Evolutionary conservation across 2,113 vertebrate species (phyloP), one percentile per base, ranked within the genome.

Genomic region (Motacilla alba): DNA sequence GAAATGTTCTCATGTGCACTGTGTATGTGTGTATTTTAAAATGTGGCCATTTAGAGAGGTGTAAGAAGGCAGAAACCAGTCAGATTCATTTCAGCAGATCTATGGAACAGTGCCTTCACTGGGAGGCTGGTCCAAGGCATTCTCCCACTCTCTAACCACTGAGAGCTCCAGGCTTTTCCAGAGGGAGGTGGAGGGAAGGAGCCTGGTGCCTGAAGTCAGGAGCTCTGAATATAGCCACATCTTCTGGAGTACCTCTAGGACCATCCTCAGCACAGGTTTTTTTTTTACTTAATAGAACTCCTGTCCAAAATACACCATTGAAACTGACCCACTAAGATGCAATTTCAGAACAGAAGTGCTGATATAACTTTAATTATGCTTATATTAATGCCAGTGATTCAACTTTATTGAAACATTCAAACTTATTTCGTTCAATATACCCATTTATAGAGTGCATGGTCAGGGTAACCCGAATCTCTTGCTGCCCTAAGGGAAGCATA

Each of bases 1-100:
- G 77, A 81, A 78, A 82, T 89, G 69, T 92, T 92, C 74, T 92
- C 11, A 7, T 91, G 73, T 75, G 73, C 3, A 0, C 87, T 74
- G 9, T 93, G 58, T 81, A 41, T 87, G 66, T 63, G 30, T 41
- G 30, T 52, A 63, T 94, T 93, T 94, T 56, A 64, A 94, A 93
- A 87, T 89, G 80, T 82, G 52, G 76, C 68, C 73, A 33, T 94
- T 95, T 91, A 91, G 56, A 86, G 83, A 91, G 64, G 86, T 89
- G 76, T 92, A 70, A 89, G 88, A 89, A 86, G 86, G 91, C 7
- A 12, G 80, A 92, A 90, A 78, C n/a, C 92, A 94, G 79, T 73
- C 90, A 87, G 79, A 80, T 76, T 70, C 9, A 55, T 90, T 95
- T 94, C 79, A 86, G 59, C 79, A 88, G 83, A 47, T 66, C 41